Evolutionary conservation across 2,888 invertebrate genomes (phyloP).

Genomic region (Cephus pygmeus): DNA sequence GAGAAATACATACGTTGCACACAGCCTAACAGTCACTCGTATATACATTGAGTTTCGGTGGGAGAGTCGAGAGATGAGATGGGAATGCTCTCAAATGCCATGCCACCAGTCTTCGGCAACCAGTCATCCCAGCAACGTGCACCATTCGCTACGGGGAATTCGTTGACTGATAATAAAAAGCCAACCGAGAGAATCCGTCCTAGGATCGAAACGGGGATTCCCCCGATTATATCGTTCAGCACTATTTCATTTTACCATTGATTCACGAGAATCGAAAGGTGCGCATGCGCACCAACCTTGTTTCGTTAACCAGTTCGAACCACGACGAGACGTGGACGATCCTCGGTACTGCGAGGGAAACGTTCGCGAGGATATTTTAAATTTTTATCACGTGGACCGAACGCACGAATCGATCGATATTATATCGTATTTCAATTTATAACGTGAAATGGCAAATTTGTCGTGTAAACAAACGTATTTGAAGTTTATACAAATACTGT

Average conservation of each 20-base stretch:
- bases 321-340: background rate
- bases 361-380: background rate
- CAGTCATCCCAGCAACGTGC: conserved; percentile 46
- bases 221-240: background rate
- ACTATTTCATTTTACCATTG: background rate
- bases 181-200: background rate
- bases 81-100: conserved; percentile 29
- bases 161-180: background rate
- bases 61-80: conserved; percentile 36
- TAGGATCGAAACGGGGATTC: background rate
- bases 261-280: background rate
- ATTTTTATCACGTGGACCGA: background rate
- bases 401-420: background rate
- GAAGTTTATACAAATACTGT: background rate
- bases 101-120: conserved; percentile 54
- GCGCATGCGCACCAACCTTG: background rate
- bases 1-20: background rate
- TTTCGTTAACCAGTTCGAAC: background rate
- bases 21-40: background rate
- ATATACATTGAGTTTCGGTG: conserved; percentile 17
- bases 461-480: background rate
- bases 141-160: conserved; percentile 10
- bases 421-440: background rate
- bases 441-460: background rate
- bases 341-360: background rate